Evolutionary conservation across 2,888 invertebrate species (phyloP), one percentile per base, ranked within the genome.

Genomic region (Pandemis corylana): DNA sequence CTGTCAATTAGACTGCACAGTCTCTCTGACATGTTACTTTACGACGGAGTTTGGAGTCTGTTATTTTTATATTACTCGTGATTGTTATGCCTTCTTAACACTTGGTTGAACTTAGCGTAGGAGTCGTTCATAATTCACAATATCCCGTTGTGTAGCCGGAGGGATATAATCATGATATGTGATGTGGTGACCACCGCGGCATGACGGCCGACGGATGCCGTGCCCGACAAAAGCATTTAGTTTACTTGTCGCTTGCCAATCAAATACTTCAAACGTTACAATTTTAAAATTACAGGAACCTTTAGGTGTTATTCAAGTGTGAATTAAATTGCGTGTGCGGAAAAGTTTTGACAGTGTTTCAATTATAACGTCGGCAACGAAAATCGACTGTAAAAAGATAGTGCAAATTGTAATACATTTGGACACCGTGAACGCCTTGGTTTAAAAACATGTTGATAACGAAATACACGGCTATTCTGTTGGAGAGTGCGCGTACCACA

Each of bases 381-480:
- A 56, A 56, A 20, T 56, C 15, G 20, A 56, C 20, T 56, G 9
- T 56, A 9, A 15, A 56, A 56, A 3, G 53, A n/a, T n/a, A 51
- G n/a, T 51, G 5, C n/a, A 5, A 51, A 51, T 51, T 49, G 7
- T 51, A n/a, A 51, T 6, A 51, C 51, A 5, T 51, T 20, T 56
- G 20, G 46, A 10, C 5, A 51, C 36, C n/a, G 66, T 62, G 61
- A 56, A 56, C 6, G 20, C 6, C 20, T 49, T n/a, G 59, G 15
- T 44, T 20, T 70, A 73, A 63, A 79, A 86, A 90, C 80, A 96
- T 96, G 96, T 93, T 96, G 87, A 96, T 96, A 87, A 96, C 96
- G 36, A 95, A 96, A 85, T 96, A 96, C 82, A 96, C 96, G n/a
- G 95, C 96, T 68, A 94, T 96, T 76, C 86, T 96, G 83, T 88